Conservation (phyloP, 2,113 vertebrate genomes). For the Eupsittula cactorum region DNA sequence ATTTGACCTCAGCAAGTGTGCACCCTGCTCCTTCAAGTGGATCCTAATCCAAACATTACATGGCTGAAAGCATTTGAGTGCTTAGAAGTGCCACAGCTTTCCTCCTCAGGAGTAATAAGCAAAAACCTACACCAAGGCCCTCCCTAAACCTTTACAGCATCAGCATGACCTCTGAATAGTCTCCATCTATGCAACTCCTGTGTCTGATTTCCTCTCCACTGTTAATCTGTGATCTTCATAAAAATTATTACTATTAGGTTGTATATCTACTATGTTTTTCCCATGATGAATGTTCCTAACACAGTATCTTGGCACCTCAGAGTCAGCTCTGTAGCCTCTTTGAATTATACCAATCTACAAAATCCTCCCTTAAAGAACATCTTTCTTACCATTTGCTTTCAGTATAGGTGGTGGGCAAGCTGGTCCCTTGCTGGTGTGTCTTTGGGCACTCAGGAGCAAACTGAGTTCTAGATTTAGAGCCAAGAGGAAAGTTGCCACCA, state of each 20-base stretch:
- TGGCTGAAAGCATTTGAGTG: slow-evolving; percentile 11
- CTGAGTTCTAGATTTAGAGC: background rate
- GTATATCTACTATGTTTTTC: background rate
- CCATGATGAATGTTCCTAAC: background rate
- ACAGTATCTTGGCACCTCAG: background rate
- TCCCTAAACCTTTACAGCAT: background rate
- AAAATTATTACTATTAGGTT: background rate
- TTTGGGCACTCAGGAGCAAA: background rate
- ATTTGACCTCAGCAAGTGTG: slow-evolving; percentile 22
- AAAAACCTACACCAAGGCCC: background rate
- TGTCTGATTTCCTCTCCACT: background rate
- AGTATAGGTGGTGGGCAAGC: background rate
- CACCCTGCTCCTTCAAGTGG: slow-evolving; percentile 37
- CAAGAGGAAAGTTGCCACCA: background rate
- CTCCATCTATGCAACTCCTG: background rate
- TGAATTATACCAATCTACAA: background rate
- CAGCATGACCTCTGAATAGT: background rate
- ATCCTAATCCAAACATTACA: slow-evolving; percentile 48
- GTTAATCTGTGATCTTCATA: background rate
- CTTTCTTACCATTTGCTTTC: background rate
- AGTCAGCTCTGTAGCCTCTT: background rate
- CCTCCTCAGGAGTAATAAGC: background rate
- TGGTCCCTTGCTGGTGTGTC: background rate
- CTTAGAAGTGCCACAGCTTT: slow-evolving; percentile 37
- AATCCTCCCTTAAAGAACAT: background rate